phyloP scores from a whole-genome alignment of 2,113 vertebrate species.

The Centropristis striata region DNA sequence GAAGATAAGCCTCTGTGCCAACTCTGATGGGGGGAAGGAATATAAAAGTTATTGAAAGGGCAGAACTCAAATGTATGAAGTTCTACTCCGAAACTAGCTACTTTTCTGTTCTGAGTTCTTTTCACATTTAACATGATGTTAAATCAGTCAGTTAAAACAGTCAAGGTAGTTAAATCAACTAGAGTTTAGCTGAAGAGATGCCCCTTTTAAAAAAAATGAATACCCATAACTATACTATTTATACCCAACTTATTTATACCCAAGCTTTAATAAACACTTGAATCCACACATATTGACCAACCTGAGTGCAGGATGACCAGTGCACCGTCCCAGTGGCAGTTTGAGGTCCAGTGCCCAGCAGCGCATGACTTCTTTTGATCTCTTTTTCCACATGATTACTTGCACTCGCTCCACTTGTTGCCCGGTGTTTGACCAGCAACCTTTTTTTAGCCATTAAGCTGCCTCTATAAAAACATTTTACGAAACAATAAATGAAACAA shows the following conservation, averaged over 20 bases:
- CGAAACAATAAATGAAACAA: no score
- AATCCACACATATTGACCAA: neutral
- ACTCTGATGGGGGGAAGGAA: neutral
- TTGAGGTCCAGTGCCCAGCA: conserved; percentile 3
- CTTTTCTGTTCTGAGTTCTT: no score
- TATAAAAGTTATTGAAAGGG: neutral
- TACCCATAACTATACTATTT: neutral
- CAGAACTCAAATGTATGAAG: neutral
- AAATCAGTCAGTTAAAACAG: neutral
- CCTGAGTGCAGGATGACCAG: conserved; percentile 13
- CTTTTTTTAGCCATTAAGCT: neutral
- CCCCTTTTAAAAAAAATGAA: neutral
- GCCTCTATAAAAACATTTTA: conserved; percentile 4
- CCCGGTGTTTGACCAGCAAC: neutral
- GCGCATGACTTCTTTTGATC: conserved; percentile 40
- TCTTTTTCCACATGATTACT: conserved; percentile 40
- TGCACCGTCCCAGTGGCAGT: conserved; percentile 13
- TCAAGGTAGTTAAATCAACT: neutral
- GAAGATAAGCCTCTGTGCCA: conserved; percentile 10
- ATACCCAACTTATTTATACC: no score
- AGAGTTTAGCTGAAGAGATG: neutral
- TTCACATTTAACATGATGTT: no score
- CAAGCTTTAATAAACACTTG: neutral
- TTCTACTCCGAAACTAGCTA: neutral
- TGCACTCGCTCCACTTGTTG: conserved; percentile 12